A percentile compares a stretch with the other conserved stretches of the same genome.
phyloP scores from a whole-genome alignment of 1,140 invertebrate species.

The Leptonema lineaticorne region DNA sequence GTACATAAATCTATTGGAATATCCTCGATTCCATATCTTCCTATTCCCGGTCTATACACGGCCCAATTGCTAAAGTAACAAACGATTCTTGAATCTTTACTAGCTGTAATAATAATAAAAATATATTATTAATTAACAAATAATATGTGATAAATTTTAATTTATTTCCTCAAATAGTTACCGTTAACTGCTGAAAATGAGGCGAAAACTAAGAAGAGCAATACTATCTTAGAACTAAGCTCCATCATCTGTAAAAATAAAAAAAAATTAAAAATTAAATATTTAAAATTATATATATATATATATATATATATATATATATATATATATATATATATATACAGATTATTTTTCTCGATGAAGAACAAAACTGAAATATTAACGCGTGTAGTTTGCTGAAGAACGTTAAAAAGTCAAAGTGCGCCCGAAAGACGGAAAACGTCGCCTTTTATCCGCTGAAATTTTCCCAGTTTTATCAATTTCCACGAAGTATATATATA shows the following conservation, averaged over 20 bases:
- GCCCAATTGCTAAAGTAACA: constrained; percentile 94
- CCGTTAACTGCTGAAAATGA: constrained; percentile 4
- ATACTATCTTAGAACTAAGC: background rate
- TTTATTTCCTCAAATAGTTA: background rate
- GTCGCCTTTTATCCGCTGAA: background rate
- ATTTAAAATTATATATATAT: background rate
- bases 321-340: background rate
- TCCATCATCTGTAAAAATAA: constrained; percentile 33
- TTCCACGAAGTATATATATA: too few species aligned
- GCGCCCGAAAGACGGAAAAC: background rate
- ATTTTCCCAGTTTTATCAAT: constrained; percentile 4
- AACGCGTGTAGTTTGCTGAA: background rate
- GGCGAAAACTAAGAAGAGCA: constrained; percentile 15
- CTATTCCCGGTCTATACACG: constrained; percentile 78
- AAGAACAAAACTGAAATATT: background rate
- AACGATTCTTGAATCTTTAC: constrained; percentile 63
- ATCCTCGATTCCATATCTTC: constrained; percentile 79
- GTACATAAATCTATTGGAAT: constrained; percentile 82
- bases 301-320: too few species aligned
- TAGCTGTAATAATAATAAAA: constrained; percentile 35
- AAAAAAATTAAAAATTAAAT: constrained; percentile 11
- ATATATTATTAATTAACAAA: background rate
- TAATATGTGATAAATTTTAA: background rate
- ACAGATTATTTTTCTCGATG: background rate
- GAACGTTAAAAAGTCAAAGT: background rate